These are phyloP conservation scores for Cotesia congregata DNA, from an alignment of 2,888 invertebrate genomes.

Conservation along the genomic window DNA sequence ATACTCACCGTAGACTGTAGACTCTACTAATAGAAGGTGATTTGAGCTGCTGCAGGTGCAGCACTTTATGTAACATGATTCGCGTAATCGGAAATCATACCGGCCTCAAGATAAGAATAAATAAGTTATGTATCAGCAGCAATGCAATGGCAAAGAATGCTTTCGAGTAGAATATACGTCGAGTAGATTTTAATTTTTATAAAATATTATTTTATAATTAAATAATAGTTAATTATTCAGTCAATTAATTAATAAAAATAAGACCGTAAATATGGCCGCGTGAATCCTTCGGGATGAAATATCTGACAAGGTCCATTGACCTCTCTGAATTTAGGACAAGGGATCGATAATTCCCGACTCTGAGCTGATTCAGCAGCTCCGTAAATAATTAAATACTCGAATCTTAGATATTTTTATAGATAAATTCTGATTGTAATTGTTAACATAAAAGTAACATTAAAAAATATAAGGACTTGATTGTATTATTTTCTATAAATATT, in stretches of 20 bases:
- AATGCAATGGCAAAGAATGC: background rate
- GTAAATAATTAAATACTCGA: background rate
- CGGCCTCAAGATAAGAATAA: background rate
- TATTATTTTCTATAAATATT: background rate
- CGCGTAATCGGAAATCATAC: conserved; percentile 43
- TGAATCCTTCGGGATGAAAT: conserved; percentile 17
- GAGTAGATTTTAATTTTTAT: background rate
- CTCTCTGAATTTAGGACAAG: conserved; percentile 15
- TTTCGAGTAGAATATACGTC: background rate
- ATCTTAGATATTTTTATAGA: background rate
- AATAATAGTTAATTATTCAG: too few species aligned
- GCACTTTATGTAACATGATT: conserved; percentile 53
- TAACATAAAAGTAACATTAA: background rate
- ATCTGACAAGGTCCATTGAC: conserved; percentile 25
- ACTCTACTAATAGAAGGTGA: conserved; percentile 1
- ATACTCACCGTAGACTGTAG: background rate
- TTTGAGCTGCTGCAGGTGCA: conserved; percentile 20
- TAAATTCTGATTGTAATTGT: background rate
- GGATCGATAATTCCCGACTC: conserved; percentile 24
- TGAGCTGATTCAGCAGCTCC: background rate
- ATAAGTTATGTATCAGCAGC: background rate
- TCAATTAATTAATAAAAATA: background rate
- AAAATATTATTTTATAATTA: background rate
- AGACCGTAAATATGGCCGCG: conserved; percentile 2
- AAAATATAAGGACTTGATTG: background rate